These are phyloP conservation scores for Uromys caudimaculatus DNA, from an alignment of 2,797 vertebrate species.

Conservation along the genomic window DNA sequence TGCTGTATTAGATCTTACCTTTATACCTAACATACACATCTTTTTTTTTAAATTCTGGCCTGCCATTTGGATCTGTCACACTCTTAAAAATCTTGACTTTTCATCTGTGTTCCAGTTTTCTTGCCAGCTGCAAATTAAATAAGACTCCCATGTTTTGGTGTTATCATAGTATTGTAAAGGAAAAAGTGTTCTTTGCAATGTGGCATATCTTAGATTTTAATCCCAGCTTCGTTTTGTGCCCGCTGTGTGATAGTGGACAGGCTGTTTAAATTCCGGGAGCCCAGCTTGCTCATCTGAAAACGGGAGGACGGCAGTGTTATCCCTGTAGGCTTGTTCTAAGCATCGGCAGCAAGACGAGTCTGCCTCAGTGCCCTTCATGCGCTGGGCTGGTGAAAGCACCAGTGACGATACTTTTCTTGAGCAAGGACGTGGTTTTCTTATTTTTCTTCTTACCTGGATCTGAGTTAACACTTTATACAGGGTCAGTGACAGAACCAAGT, in stretches of 20 bases:
- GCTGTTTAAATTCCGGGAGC: not conserved
- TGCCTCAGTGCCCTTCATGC: not conserved
- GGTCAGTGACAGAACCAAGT: not conserved
- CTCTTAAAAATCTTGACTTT: slow-evolving; percentile 28
- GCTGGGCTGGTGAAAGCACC: not conserved
- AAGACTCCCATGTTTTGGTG: slow-evolving; percentile 7
- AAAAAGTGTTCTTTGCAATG: not conserved
- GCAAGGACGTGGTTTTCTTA: slow-evolving; percentile 1
- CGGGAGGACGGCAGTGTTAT: slow-evolving; percentile 12
- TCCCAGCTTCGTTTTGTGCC: not conserved
- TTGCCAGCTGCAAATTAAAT: slow-evolving; percentile 21
- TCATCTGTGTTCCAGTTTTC: slow-evolving; percentile 26
- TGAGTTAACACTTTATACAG: slow-evolving; percentile 31
- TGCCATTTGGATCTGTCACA: slow-evolving; percentile 54
- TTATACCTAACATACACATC: slow-evolving; percentile 5
- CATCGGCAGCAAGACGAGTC: not conserved
- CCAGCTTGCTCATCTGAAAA: not conserved
- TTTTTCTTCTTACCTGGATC: slow-evolving; percentile 39
- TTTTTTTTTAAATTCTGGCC: slow-evolving; percentile 39
- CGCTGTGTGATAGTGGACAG: not conserved
- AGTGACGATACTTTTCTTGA: not conserved
- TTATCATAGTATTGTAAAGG: not conserved
- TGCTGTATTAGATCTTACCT: slow-evolving; percentile 27
- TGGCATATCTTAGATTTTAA: slow-evolving; percentile 40
- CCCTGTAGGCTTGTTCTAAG: not conserved